Conservation (phyloP, 2,888 invertebrate species). For the Coremacera marginata region DNA sequence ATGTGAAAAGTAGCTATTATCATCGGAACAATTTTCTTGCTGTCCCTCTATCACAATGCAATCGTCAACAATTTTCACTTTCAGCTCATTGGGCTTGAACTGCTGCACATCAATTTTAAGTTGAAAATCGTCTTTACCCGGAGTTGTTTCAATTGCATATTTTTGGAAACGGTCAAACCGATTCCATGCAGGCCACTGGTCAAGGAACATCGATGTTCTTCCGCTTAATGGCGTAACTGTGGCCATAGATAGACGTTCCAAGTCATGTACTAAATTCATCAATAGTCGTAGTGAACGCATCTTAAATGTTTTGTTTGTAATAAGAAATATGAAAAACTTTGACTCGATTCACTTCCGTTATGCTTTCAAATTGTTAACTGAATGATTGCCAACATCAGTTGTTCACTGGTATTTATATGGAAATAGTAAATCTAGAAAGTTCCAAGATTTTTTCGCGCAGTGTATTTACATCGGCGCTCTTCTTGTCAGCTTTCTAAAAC, state of each 20-base stretch:
- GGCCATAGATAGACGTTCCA: slow-evolving; percentile 8
- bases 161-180: background rate
- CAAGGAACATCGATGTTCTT: background rate
- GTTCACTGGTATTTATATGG: too few relatives aligned
- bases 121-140: slow-evolving; percentile 76
- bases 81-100: slow-evolving; percentile 78
- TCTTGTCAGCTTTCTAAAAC: too few relatives aligned
- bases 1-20: slow-evolving; percentile 81
- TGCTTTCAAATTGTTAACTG: too few relatives aligned
- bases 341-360: too few relatives aligned
- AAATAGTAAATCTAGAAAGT: too few relatives aligned
- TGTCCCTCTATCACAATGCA: slow-evolving; percentile 77
- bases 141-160: background rate
- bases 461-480: too few relatives aligned
- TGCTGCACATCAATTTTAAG: slow-evolving; percentile 78
- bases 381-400: too few relatives aligned
- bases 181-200: background rate
- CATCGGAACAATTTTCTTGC: slow-evolving; percentile 78
- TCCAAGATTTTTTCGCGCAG: too few relatives aligned
- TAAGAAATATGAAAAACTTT: background rate
- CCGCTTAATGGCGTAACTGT: background rate
- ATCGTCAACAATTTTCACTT: slow-evolving; percentile 74
- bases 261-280: slow-evolving; percentile 13
- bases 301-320: background rate
- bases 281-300: slow-evolving; percentile 28